phyloP scores from a whole-genome alignment of 2,888 invertebrate genomes.

The Pandemis cinnamomeana region DNA sequence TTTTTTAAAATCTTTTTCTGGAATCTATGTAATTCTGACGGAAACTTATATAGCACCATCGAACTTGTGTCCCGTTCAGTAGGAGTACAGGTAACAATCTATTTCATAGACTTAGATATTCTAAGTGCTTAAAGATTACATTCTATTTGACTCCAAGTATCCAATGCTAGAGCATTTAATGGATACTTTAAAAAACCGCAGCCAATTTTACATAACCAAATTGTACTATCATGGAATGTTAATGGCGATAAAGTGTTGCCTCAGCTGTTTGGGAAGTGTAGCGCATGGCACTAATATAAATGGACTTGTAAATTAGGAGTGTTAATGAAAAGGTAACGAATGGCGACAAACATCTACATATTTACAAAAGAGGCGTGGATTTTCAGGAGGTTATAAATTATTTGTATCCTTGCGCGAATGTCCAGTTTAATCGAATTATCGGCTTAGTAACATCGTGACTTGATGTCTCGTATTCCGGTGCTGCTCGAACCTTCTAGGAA shows the following conservation, averaged over 20 bases:
- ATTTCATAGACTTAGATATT: background rate
- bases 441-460: slow-evolving; percentile 3
- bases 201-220: slow-evolving; percentile 10
- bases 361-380: slow-evolving; percentile 37
- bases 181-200: slow-evolving; percentile 8
- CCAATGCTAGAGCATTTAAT: background rate
- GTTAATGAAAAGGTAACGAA: slow-evolving; percentile 65
- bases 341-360: slow-evolving; percentile 38
- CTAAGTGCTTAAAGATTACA: background rate
- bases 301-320: slow-evolving; percentile 55
- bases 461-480: slow-evolving; percentile 36
- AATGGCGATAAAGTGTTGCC: slow-evolving; percentile 8
- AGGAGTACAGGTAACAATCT: too few species aligned
- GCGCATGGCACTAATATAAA: slow-evolving; percentile 45
- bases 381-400: slow-evolving; percentile 33
- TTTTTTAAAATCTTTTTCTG: too few species aligned
- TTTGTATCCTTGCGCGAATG: slow-evolving; percentile 14
- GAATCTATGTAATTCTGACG: too few species aligned
- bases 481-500: slow-evolving; percentile 46
- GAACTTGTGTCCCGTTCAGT: too few species aligned
- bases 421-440: slow-evolving; percentile 30
- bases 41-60: too few species aligned
- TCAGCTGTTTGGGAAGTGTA: slow-evolving; percentile 3
- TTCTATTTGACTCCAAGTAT: background rate
- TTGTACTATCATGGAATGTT: slow-evolving; percentile 5